Conservation (phyloP, 2,888 invertebrate species). For the Coelinius sp. region DNA sequence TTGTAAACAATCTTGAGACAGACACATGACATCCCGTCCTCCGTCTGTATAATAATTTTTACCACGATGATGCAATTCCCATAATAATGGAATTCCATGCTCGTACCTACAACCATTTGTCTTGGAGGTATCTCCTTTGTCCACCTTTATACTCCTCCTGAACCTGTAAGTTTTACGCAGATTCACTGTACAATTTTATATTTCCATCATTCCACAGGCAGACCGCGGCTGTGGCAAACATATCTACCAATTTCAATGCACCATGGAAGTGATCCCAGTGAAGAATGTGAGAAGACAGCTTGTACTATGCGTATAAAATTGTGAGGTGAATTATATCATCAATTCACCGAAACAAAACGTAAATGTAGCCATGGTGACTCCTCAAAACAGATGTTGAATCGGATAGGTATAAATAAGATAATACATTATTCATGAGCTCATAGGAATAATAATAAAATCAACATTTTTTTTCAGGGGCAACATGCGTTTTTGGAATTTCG, state of each 20-base stretch:
- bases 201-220: slow-evolving; percentile 33
- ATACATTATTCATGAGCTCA: neutral
- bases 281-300: slow-evolving; percentile 41
- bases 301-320: slow-evolving; percentile 42
- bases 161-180: slow-evolving; percentile 30
- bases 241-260: slow-evolving; percentile 11
- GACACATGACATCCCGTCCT: neutral
- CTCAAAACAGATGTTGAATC: neutral
- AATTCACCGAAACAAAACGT: neutral
- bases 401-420: neutral
- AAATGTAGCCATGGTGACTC: neutral
- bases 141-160: slow-evolving; percentile 16
- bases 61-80: slow-evolving; percentile 54
- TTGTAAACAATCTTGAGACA: slow-evolving; percentile 15
- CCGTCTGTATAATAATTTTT: neutral
- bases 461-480: neutral
- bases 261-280: slow-evolving; percentile 32
- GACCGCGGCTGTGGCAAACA: neutral
- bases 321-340: slow-evolving; percentile 25
- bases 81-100: slow-evolving; percentile 55
- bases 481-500: neutral
- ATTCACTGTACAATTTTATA: slow-evolving; percentile 38
- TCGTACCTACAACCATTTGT: slow-evolving; percentile 49
- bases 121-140: slow-evolving; percentile 43
- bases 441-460: neutral